Evolutionary conservation across 2,888 invertebrate species (phyloP).

Genomic region (Limnephilus rhombicus): DNA sequence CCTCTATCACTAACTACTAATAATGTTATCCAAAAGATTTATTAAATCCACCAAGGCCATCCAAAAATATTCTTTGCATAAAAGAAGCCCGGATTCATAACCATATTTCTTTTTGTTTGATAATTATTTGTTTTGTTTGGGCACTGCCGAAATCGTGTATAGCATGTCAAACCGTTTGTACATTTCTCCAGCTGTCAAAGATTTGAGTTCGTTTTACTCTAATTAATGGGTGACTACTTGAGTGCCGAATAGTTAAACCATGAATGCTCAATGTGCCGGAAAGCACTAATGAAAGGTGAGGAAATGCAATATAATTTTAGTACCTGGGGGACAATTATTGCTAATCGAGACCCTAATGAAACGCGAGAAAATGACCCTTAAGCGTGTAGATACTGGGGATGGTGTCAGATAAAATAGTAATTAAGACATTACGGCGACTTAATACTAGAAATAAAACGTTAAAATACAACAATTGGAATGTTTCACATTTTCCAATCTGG

Average conservation of each 20-base stretch:
- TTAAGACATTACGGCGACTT: neutral
- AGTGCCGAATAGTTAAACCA: neutral
- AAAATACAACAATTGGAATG: neutral
- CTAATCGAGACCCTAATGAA: constrained; percentile 18
- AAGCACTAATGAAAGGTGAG: neutral
- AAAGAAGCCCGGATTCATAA: no score
- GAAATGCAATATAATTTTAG: neutral
- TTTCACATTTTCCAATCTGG: no score
- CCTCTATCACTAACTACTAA: no score
- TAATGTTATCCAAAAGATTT: no score
- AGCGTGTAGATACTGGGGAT: neutral
- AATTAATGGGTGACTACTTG: neutral
- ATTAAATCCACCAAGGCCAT: no score
- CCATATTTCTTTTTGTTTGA: no score
- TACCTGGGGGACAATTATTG: neutral
- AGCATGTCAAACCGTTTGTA: neutral
- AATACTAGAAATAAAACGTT: neutral
- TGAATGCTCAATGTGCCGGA: neutral
- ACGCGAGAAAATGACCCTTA: neutral
- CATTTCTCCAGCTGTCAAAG: neutral
- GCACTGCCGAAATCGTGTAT: no score
- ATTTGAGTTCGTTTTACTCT: neutral
- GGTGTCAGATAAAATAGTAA: neutral
- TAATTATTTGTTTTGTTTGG: no score
- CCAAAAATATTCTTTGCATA: no score